phyloP scores from a whole-genome alignment of 2,797 vertebrate species.

The Zalophus californianus region DNA sequence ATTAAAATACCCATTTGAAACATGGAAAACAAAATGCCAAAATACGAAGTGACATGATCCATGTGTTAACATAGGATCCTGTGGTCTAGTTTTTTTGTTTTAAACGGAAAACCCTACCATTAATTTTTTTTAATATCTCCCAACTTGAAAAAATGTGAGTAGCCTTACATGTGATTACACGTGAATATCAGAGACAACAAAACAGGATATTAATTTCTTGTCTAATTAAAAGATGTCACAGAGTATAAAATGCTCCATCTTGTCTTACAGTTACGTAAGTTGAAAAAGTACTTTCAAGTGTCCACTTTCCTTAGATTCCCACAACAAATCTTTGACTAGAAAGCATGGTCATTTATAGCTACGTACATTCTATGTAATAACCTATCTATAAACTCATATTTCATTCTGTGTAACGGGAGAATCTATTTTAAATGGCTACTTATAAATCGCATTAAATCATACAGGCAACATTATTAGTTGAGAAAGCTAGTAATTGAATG shows the following conservation, averaged over 20 bases:
- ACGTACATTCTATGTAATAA: slow-evolving; percentile 36
- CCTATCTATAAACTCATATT: slow-evolving; percentile 24
- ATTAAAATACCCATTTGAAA: background rate
- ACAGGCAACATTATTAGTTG: slow-evolving; percentile 52
- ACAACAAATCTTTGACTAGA: background rate
- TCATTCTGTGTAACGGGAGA: background rate
- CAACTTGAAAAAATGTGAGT: background rate
- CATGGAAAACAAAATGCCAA: background rate
- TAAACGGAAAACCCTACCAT: background rate
- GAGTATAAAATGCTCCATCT: background rate
- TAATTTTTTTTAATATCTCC: background rate
- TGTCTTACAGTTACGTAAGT: background rate
- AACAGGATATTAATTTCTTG: slow-evolving; percentile 41
- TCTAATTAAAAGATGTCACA: background rate
- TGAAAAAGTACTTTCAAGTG: background rate
- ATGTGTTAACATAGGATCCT: background rate
- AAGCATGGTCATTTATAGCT: background rate
- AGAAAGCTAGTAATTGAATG: slow-evolving; percentile 54
- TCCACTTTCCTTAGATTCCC: background rate
- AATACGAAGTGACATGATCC: background rate
- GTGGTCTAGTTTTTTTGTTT: background rate
- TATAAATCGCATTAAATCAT: slow-evolving; percentile 47
- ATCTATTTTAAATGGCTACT: slow-evolving; percentile 63
- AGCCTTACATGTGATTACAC: background rate
- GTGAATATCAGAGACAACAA: slow-evolving; percentile 24